Evolutionary conservation across 2,888 invertebrate genomes (phyloP).

Genomic region (Steromphala cineraria): DNA sequence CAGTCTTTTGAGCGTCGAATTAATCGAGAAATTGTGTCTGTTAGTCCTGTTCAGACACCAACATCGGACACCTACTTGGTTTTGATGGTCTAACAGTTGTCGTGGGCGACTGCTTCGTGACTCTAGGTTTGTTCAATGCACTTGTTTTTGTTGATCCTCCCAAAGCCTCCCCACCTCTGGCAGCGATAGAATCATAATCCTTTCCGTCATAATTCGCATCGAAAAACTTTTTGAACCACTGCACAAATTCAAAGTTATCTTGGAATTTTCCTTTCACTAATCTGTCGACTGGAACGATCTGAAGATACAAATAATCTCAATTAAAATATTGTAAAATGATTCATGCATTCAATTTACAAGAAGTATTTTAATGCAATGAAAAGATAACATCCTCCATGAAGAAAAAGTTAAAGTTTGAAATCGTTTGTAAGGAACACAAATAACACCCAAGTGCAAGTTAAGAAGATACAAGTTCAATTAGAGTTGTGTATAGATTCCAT

Average conservation of each 20-base stretch:
- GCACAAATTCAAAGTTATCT: conserved; percentile 99
- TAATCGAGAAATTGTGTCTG: too few relatives aligned
- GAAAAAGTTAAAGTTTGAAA: too few relatives aligned
- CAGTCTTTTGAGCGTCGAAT: too few relatives aligned
- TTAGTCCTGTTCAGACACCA: not conserved
- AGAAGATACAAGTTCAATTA: too few relatives aligned
- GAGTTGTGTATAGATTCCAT: too few relatives aligned
- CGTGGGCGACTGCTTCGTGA: not conserved
- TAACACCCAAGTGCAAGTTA: too few relatives aligned
- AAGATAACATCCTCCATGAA: too few relatives aligned
- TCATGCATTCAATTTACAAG: too few relatives aligned
- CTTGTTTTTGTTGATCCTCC: conserved; percentile 42
- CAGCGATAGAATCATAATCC: conserved; percentile 94
- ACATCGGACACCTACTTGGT: not conserved
- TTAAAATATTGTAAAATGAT: too few relatives aligned
- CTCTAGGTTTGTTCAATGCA: conserved; percentile 31
- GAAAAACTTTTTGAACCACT: conserved; percentile 99
- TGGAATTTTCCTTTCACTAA: conserved; percentile 99
- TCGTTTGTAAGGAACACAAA: too few relatives aligned
- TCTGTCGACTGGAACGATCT: conserved; percentile 99
- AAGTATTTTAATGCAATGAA: too few relatives aligned
- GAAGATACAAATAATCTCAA: conserved; percentile 64
- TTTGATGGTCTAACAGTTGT: not conserved
- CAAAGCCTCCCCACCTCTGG: conserved; percentile 79
- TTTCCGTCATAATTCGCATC: conserved; percentile 99